Conservation (phyloP, 2,797 vertebrate species). For the Fundulus diaphanus region DNA sequence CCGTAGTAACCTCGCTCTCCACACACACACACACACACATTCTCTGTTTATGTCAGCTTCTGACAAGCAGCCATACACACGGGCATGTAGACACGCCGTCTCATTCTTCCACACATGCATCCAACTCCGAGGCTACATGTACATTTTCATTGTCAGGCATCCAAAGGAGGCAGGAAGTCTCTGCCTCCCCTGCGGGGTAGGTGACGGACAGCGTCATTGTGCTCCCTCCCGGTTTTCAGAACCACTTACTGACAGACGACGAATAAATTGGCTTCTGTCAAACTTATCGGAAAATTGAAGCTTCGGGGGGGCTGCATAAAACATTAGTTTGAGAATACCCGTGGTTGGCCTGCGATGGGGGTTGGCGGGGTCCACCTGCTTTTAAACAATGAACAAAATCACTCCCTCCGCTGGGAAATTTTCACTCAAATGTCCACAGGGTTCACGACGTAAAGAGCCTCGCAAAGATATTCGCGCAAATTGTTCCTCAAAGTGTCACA, state of each 20-base stretch:
- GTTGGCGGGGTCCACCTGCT: neutral
- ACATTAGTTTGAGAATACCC: slow-evolving; percentile 4
- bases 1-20: slow-evolving; percentile 76
- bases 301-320: neutral
- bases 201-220: neutral
- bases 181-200: neutral
- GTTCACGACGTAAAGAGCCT: too few relatives aligned
- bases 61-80: slow-evolving; percentile 16
- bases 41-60: slow-evolving; percentile 1
- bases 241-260: neutral
- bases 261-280: slow-evolving; percentile 13
- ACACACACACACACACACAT: slow-evolving; percentile 41
- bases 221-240: slow-evolving; percentile 15
- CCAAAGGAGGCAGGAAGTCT: neutral
- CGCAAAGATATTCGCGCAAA: neutral
- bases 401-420: neutral
- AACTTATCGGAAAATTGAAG: neutral
- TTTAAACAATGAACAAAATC: neutral
- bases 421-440: neutral
- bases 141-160: slow-evolving; percentile 10
- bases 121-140: neutral
- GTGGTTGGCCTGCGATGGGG: neutral
- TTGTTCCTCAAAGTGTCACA: neutral
- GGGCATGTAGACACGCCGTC: neutral
- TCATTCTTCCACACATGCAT: slow-evolving; percentile 3